Conservation (phyloP, 1,140 invertebrate species). For the Apis dorsata region DNA sequence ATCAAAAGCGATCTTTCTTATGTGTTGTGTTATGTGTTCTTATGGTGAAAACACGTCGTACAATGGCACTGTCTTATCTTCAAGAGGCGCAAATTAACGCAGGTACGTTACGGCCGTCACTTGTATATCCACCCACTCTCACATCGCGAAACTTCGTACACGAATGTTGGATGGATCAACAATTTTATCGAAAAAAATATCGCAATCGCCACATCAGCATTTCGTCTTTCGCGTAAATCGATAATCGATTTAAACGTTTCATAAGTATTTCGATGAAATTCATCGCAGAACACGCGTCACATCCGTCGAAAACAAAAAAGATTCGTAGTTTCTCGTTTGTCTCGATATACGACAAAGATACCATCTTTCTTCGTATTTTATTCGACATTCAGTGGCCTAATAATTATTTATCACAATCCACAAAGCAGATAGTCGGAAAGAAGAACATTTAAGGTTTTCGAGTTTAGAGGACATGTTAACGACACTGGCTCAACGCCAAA, state of each 20-base stretch:
- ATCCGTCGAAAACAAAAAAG: slow-evolving; percentile 1
- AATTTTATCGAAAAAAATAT: not conserved
- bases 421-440: not conserved
- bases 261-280: not conserved
- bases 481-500: slow-evolving; percentile 38
- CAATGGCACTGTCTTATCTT: slow-evolving; percentile 76
- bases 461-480: not conserved
- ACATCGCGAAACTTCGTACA: not conserved
- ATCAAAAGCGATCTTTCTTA: too few species aligned
- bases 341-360: not conserved
- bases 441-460: not conserved
- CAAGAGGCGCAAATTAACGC: slow-evolving; percentile 74
- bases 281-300: not conserved
- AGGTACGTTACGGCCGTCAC: slow-evolving; percentile 64
- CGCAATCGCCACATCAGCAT: not conserved
- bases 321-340: not conserved
- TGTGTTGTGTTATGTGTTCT: slow-evolving; percentile 18
- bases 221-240: not conserved
- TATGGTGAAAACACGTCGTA: slow-evolving; percentile 69
- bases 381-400: not conserved
- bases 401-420: not conserved
- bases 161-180: too few species aligned
- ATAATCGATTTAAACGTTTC: not conserved
- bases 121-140: not conserved
- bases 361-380: not conserved